phyloP scores from a whole-genome alignment of 2,888 invertebrate genomes.

The Hirtodrosophila cameraria region DNA sequence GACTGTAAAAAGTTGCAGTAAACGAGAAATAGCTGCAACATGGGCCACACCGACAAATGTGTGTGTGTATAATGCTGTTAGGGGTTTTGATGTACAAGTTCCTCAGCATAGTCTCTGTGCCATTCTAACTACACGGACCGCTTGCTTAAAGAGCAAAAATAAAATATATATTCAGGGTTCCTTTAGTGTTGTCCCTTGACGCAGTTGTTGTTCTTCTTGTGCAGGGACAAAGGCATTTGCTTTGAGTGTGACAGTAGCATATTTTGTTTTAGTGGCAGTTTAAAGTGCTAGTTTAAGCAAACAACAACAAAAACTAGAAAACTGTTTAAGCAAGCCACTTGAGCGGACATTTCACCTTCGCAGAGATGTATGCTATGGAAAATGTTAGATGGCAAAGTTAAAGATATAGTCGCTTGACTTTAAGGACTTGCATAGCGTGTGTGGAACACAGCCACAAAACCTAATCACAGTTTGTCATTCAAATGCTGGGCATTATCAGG shows the following conservation, averaged over 20 bases:
- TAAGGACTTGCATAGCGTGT: background rate
- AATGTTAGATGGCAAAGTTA: conserved; percentile 28
- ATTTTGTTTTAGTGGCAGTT: conserved; percentile 55
- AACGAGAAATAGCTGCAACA: conserved; percentile 17
- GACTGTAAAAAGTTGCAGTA: conserved; percentile 8
- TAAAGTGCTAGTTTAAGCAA: conserved; percentile 41
- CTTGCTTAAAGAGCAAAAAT: conserved; percentile 1
- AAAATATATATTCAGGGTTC: conserved; percentile 45
- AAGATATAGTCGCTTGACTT: conserved; percentile 6
- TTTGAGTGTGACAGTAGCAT: conserved; percentile 62
- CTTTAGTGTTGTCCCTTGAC: conserved; percentile 36
- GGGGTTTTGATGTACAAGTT: background rate
- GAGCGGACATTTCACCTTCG: conserved; percentile 62
- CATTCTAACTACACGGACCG: conserved; percentile 16
- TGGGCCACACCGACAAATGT: conserved; percentile 43
- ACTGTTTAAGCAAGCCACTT: conserved; percentile 26
- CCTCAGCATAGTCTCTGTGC: conserved; percentile 1
- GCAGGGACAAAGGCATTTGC: conserved; percentile 65
- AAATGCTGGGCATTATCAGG: conserved; percentile 49
- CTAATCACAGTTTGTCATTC: conserved; percentile 43
- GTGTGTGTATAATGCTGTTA: conserved; percentile 47
- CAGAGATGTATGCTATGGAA: conserved; percentile 45
- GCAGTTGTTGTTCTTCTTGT: conserved; percentile 29
- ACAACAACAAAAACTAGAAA: background rate
- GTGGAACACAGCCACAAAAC: conserved; percentile 18